These are phyloP conservation scores for Physocephala rufipes DNA, from an alignment of 2,888 invertebrate species.

Conservation along the genomic window DNA sequence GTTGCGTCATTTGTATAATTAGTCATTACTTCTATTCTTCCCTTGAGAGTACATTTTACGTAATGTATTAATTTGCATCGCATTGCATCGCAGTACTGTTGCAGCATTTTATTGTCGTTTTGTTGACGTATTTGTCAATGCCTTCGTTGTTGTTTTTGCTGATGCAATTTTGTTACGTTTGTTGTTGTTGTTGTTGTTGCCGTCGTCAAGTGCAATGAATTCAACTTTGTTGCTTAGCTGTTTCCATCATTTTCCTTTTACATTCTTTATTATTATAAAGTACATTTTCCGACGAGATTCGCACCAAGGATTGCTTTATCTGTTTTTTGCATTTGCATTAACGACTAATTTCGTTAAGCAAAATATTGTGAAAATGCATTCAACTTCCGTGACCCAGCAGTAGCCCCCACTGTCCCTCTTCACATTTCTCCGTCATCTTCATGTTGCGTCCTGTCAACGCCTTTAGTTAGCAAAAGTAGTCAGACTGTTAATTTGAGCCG, in stretches of 20 bases:
- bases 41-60: not conserved
- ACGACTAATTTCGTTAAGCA: constrained; percentile 32
- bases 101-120: no score
- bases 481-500: constrained; percentile 10
- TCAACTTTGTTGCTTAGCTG: no score
- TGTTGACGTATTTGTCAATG: not conserved
- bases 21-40: not conserved
- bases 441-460: not conserved
- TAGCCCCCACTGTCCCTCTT: not conserved
- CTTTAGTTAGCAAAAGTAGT: not conserved
- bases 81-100: no score
- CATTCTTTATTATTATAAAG: not conserved
- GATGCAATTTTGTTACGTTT: no score
- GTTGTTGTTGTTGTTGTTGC: not conserved
- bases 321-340: constrained; percentile 27
- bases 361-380: constrained; percentile 15
- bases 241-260: constrained; percentile 6
- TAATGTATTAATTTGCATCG: constrained; percentile 11
- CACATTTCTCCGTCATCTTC: not conserved
- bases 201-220: no score
- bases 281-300: constrained; percentile 10
- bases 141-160: not conserved
- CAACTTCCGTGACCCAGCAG: constrained; percentile 8
- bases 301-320: not conserved
- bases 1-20: not conserved